Evolutionary conservation across 2,113 vertebrate species (phyloP).

Genomic region (Fregata magnificens): DNA sequence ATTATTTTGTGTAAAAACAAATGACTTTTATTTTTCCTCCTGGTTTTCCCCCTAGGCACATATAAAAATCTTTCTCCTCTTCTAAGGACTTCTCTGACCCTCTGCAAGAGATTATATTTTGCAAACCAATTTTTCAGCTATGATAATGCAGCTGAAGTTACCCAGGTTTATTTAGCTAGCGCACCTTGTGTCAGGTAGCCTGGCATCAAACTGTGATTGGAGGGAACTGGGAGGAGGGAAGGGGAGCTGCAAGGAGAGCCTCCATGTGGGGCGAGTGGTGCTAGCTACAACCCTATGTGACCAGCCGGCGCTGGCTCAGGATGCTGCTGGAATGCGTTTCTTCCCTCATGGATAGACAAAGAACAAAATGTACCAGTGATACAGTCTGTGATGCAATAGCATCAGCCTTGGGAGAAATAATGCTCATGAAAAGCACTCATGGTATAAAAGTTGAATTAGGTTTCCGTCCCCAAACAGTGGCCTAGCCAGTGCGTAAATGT

Average conservation of each 20-base stretch:
- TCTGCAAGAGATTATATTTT: neutral
- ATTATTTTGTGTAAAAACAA: neutral
- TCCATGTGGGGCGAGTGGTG: fast-evolving
- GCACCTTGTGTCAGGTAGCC: neutral
- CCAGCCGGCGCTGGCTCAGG: neutral
- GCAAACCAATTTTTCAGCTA: neutral
- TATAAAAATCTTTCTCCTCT: neutral
- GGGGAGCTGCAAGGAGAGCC: neutral
- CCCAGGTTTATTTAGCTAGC: neutral
- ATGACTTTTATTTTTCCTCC: neutral
- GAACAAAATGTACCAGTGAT: neutral
- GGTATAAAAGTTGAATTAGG: neutral
- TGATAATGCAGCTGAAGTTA: neutral
- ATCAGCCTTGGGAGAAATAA: neutral
- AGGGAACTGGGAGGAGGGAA: neutral
- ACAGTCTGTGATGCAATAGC: neutral
- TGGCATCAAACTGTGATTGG: neutral
- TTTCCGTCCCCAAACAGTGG: neutral
- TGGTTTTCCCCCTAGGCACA: neutral
- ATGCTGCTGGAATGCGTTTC: neutral
- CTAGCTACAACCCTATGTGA: neutral
- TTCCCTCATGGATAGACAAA: neutral
- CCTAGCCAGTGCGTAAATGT: neutral
- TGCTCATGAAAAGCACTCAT: neutral
- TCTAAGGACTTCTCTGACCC: neutral